Conservation (phyloP, 2,113 vertebrate species). For the Gasterosteus nipponicus region DNA sequence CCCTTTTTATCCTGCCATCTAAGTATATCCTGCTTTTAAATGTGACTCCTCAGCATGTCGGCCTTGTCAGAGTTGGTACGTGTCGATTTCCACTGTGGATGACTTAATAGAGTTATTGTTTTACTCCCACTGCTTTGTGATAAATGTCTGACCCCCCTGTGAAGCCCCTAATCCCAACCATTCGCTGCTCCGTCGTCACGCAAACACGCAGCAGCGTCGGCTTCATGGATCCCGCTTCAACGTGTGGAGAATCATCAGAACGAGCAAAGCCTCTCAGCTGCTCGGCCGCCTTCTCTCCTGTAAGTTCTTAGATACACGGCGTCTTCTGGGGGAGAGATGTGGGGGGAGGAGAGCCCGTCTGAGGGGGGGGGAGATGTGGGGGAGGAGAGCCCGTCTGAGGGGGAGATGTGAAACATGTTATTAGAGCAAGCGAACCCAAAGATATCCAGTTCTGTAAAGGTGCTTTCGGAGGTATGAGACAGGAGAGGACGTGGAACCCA, state of each 20-base stretch:
- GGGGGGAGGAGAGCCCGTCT: constrained; percentile 56
- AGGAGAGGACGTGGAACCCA: constrained; percentile 58
- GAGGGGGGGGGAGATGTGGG: constrained; percentile 60
- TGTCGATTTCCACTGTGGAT: too few relatives aligned
- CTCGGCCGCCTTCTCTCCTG: constrained; percentile 31
- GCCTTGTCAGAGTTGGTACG: too few relatives aligned
- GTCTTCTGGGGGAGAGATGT: constrained; percentile 63
- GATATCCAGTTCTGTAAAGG: constrained; percentile 53
- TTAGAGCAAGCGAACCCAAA: constrained; percentile 57
- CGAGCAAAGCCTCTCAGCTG: constrained; percentile 65
- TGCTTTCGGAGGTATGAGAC: constrained; percentile 38
- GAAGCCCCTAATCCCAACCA: constrained; percentile 62
- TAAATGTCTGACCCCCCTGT: constrained; percentile 41
- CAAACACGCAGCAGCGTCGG: constrained; percentile 65
- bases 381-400: constrained; percentile 62
- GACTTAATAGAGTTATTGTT: constrained; percentile 9
- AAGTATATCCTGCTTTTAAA: constrained; percentile 35
- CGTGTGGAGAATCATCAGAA: constrained; percentile 71
- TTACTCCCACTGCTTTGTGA: not conserved
- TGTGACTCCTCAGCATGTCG: not conserved
- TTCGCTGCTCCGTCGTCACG: constrained; percentile 63
- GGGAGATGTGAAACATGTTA: constrained; percentile 39
- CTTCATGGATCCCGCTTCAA: constrained; percentile 66
- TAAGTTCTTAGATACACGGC: constrained; percentile 35
- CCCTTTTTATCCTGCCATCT: constrained; percentile 33